These are phyloP conservation scores for Chironomus striatipennis DNA, from an alignment of 1,140 invertebrate species.

Conservation along the genomic window DNA sequence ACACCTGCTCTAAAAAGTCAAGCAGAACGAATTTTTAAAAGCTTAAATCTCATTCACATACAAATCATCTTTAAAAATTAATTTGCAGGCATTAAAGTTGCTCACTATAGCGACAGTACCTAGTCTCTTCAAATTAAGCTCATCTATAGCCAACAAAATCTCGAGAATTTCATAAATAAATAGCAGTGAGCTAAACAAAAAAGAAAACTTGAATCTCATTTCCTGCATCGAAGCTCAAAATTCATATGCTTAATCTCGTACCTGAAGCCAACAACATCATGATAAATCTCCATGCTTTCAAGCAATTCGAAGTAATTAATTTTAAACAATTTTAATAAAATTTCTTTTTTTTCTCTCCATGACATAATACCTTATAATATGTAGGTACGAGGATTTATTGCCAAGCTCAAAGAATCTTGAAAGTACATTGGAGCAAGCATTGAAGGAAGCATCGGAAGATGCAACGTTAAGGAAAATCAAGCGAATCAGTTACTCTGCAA, in stretches of 20 bases:
- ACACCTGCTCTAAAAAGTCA: too few relatives aligned
- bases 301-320: neutral
- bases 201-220: neutral
- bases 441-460: constrained; percentile 57
- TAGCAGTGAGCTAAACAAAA: neutral
- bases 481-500: constrained; percentile 58
- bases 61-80: too few relatives aligned
- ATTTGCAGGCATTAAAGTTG: too few relatives aligned
- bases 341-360: neutral
- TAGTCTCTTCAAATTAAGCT: too few relatives aligned
- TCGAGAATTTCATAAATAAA: too few relatives aligned
- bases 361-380: neutral
- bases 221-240: too few relatives aligned
- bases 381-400: constrained; percentile 33
- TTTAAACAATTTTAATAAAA: neutral
- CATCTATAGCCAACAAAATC: too few relatives aligned
- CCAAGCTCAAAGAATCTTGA: constrained; percentile 42
- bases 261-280: too few relatives aligned
- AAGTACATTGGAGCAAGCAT: constrained; percentile 49
- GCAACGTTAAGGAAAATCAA: constrained; percentile 60
- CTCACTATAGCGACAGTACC: too few relatives aligned
- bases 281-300: neutral
- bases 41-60: too few relatives aligned
- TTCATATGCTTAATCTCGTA: too few relatives aligned
- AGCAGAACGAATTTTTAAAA: too few relatives aligned